Base-by-base conservation (phyloP, 2,888 invertebrate genomes). In the Merodon equestris region DNA sequence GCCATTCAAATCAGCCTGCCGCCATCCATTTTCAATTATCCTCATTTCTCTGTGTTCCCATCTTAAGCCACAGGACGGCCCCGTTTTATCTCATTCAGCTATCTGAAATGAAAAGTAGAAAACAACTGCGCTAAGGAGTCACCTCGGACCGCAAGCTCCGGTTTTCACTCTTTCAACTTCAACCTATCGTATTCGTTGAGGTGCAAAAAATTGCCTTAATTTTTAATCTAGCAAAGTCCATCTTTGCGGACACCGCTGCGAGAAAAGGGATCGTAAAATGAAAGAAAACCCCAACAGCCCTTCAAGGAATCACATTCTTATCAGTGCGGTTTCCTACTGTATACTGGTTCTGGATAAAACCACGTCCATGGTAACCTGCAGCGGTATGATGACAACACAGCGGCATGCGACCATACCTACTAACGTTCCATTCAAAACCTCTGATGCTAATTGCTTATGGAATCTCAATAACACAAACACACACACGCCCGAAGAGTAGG, bases 71-170 rank as follows among this genome's bases (percentile, higher is more conserved):
- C 53, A 48, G 51, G 38, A 63, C 67, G 77, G 13, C 77, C 77
- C 61, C 73, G 58, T 77, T 77, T 72, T 77, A 77, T 77, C 77
- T 77, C 57, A 63, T 77, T 77, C 63, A 77, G 44, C 57, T 73
- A 77, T 77, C 77, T 77, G 67, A 61, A 68, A 67, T 58, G 61
- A 18, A 44, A 15, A 57, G 19, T 51, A 50, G 50, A 50, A 36
- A 56, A 36, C 51, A 18, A 7, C 9, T 48, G 13, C 15, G 15
- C 36, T 15, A 12, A 13, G 9, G 44, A 9, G 27, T 18, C 34
- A 12, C 27, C 12, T 45, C 13, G 1, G 10, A n/a, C 1, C 9
- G 14, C 2, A 13, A 9, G 42, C 4, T 42, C 10, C 13, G n/a
- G 7, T 42, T 12, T 12, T 42, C 12, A 42, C 4, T 13, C n/a